A percentile compares a stretch with the other conserved stretches of the same genome.
phyloP scores from a whole-genome alignment of 2,888 invertebrate species.

The Polydesmus complanatus region DNA sequence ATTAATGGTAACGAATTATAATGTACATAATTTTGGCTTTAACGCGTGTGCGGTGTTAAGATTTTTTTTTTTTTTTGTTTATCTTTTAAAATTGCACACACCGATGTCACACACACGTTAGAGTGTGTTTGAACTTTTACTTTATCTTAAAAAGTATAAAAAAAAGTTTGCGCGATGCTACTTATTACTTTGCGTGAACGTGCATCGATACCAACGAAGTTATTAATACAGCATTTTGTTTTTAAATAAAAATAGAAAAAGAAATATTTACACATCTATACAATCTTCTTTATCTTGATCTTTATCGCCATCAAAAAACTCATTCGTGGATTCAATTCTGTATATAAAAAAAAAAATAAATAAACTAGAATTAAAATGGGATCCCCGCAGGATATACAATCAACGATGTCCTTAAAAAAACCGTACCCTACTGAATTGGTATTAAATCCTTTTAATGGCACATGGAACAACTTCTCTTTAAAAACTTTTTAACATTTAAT shows the following conservation, averaged over 20 bases:
- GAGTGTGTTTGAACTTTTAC: neutral
- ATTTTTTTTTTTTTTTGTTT: too few relatives aligned
- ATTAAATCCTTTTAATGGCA: too few relatives aligned
- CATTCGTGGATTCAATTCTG: slow-evolving; percentile 59
- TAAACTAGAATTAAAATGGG: too few relatives aligned
- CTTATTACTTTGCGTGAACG: neutral
- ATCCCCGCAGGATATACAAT: too few relatives aligned
- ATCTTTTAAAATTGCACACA: too few relatives aligned
- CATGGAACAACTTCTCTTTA: too few relatives aligned
- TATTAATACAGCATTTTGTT: neutral
- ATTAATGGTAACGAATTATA: neutral
- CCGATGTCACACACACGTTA: neutral
- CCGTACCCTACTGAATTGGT: too few relatives aligned
- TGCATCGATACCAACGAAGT: neutral
- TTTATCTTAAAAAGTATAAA: neutral
- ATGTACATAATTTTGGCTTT: too few relatives aligned
- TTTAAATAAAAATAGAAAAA: too few relatives aligned
- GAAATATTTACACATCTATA: slow-evolving; percentile 27
- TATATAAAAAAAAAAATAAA: slow-evolving; percentile 7
- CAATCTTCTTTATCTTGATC: slow-evolving; percentile 57
- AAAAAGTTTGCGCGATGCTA: neutral
- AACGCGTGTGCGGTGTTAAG: too few relatives aligned
- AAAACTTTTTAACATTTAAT: too few relatives aligned
- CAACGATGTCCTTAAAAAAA: too few relatives aligned
- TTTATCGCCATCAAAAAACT: slow-evolving; percentile 79